These are phyloP conservation scores for Ruditapes philippinarum DNA, from an alignment of 1,140 invertebrate genomes.

Conservation along the genomic window DNA sequence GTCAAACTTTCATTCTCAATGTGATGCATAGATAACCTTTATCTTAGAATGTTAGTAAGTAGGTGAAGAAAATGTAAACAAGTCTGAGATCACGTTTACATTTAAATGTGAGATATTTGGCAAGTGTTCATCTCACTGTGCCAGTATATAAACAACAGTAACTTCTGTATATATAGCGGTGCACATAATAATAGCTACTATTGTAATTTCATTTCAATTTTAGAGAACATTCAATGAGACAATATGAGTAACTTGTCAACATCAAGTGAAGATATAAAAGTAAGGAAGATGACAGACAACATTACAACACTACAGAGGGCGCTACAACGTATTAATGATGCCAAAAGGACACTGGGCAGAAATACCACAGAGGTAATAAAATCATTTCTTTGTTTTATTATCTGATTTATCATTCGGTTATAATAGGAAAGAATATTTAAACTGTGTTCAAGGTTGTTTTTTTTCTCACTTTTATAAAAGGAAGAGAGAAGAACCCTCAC, in stretches of 20 bases:
- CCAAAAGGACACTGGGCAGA: conserved; percentile 59
- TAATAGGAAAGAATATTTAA: no score
- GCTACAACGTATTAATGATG: conserved; percentile 38
- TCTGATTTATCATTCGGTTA: no score
- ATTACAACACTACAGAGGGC: conserved; percentile 37
- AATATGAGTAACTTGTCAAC: background rate
- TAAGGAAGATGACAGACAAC: conserved; percentile 24
- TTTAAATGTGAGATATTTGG: background rate
- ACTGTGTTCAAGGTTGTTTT: no score
- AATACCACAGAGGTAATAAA: conserved; percentile 56
- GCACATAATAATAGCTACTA: no score
- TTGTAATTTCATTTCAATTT: no score
- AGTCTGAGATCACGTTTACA: background rate
- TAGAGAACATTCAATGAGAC: background rate
- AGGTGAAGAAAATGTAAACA: no score
- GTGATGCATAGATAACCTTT: no score
- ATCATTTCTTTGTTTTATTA: no score
- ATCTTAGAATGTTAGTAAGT: no score
- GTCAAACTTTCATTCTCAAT: no score
- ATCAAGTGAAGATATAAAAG: background rate
- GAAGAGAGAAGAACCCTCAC: no score
- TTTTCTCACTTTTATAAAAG: no score
- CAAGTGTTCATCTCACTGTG: background rate
- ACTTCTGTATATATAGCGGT: background rate
- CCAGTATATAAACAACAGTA: background rate